Conservation (phyloP, 30 jellyfish, hydroid and myxozoan genomes). For the Chrysaora quinquecirrha region DNA sequence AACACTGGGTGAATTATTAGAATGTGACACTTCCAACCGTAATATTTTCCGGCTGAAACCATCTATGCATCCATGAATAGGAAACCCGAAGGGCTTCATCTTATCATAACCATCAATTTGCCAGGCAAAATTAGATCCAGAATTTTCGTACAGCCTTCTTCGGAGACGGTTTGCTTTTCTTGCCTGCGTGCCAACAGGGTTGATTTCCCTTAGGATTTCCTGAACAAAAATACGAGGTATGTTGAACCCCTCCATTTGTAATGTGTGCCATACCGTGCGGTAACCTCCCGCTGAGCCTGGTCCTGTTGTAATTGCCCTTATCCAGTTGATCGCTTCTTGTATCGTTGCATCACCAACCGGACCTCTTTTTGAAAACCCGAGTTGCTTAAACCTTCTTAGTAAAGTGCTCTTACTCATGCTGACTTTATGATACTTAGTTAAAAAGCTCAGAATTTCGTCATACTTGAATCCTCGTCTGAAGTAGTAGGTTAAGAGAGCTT, state of each 20-base stretch:
- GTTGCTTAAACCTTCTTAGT: neutral
- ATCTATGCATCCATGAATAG: conserved; percentile 79
- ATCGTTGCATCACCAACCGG: neutral
- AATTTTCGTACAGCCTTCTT: neutral
- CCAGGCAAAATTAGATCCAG: neutral
- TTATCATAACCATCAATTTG: conserved; percentile 1
- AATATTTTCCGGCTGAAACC: conserved; percentile 70
- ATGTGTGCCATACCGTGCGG: neutral
- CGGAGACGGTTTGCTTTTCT: neutral
- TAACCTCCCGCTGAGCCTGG: conserved; percentile 2
- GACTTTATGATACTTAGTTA: neutral
- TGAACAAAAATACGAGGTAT: neutral
- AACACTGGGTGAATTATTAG: conserved; percentile 55
- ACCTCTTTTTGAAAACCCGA: neutral
- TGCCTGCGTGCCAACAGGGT: neutral
- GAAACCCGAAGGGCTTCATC: conserved; percentile 47
- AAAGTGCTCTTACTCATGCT: neutral
- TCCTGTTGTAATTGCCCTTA: neutral
- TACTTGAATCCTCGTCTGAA: neutral
- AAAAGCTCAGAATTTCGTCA: no score
- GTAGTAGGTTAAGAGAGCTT: neutral
- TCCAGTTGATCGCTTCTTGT: neutral
- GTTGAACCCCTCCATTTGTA: neutral
- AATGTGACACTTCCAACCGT: conserved; percentile 58
- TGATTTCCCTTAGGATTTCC: neutral